These are phyloP conservation scores for Nomia melanderi DNA, from an alignment of 1,140 invertebrate genomes.

Conservation along the genomic window DNA sequence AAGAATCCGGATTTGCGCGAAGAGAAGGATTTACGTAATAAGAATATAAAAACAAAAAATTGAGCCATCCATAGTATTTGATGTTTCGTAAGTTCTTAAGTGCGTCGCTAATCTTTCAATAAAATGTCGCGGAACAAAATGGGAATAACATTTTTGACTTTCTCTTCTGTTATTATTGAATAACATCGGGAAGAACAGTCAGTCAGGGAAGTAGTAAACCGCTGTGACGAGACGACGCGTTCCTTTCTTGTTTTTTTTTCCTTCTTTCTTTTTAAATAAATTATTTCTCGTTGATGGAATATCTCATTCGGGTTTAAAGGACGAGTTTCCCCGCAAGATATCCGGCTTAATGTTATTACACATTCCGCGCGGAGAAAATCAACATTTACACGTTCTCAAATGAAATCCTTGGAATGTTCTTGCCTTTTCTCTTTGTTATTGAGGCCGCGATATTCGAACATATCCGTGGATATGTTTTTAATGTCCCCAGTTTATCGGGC, in stretches of 20 bases:
- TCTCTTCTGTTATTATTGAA: neutral
- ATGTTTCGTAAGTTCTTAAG: conserved; percentile 11
- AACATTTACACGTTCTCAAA: neutral
- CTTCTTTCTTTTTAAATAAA: neutral
- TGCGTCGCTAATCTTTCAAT: conserved; percentile 2
- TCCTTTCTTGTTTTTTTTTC: no score
- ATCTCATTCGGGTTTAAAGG: neutral
- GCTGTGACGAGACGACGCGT: no score
- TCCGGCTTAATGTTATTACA: neutral
- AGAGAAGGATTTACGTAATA: neutral
- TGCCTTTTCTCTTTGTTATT: neutral
- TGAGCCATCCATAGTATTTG: neutral
- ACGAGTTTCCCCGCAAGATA: neutral
- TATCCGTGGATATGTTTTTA: neutral
- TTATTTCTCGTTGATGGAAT: neutral
- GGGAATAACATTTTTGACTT: neutral
- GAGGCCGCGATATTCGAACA: neutral
- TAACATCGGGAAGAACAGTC: neutral
- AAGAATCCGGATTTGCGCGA: neutral
- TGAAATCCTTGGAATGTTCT: neutral
- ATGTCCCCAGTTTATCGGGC: neutral
- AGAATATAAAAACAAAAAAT: neutral
- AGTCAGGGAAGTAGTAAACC: neutral
- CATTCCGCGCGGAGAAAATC: neutral
- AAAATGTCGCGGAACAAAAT: neutral